These are phyloP conservation scores for Sinocyclocheilus grahami DNA, from an alignment of 2,113 vertebrate genomes.

Conservation along the genomic window DNA sequence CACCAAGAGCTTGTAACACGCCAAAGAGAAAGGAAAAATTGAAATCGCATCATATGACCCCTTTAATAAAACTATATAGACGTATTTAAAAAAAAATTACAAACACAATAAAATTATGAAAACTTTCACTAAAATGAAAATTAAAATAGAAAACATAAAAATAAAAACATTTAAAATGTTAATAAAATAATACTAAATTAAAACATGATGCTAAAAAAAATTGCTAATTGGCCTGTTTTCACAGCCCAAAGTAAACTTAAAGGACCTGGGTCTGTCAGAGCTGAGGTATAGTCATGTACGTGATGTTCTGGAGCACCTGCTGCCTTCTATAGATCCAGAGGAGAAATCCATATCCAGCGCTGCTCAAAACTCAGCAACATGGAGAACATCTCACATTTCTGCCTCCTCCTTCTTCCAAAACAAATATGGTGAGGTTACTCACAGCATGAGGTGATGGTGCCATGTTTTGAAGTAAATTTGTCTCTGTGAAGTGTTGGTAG, in stretches of 20 bases:
- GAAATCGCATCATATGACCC: too few species aligned
- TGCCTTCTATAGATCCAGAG: slow-evolving; percentile 76
- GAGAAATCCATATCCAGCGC: slow-evolving; percentile 56
- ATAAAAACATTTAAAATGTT: too few species aligned
- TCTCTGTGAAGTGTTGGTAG: background rate
- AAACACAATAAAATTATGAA: too few species aligned
- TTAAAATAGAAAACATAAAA: background rate
- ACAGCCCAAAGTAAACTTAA: slow-evolving; percentile 75
- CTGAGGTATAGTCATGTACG: slow-evolving; percentile 81
- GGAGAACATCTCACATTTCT: slow-evolving; percentile 87
- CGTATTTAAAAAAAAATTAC: too few species aligned
- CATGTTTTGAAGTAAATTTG: background rate
- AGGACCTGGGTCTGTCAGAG: slow-evolving; percentile 89
- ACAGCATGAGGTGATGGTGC: background rate
- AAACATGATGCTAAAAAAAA: background rate
- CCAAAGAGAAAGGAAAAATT: too few species aligned
- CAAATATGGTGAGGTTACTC: slow-evolving; percentile 86
- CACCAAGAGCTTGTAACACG: too few species aligned
- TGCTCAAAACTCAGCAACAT: slow-evolving; percentile 64
- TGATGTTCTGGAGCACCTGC: slow-evolving; percentile 82
- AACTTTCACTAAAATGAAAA: too few species aligned
- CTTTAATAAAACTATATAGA: too few species aligned
- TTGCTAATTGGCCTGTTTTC: background rate
- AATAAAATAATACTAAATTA: too few species aligned
- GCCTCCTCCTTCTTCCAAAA: slow-evolving; percentile 94